These are phyloP conservation scores for Plutella xylostella DNA, from an alignment of 2,888 invertebrate species.

Conservation along the genomic window DNA sequence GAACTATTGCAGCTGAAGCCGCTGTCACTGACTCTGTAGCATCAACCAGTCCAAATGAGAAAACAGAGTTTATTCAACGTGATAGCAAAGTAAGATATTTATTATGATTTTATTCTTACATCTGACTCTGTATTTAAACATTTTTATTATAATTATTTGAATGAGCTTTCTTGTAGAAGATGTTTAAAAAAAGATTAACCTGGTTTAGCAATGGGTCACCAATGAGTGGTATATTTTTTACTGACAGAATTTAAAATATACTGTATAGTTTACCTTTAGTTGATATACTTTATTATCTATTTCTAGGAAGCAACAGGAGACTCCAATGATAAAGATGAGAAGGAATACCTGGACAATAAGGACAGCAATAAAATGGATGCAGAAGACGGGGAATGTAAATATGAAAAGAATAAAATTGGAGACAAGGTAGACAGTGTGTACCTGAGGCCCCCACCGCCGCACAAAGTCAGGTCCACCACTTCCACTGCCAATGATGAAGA, in stretches of 20 bases:
- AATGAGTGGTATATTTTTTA: too few relatives aligned
- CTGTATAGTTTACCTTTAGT: too few relatives aligned
- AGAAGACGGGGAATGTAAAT: constrained; percentile 30
- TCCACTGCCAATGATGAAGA: constrained; percentile 61
- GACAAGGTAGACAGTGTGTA: constrained; percentile 55
- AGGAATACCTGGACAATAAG: constrained; percentile 18
- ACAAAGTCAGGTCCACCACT: constrained; percentile 32
- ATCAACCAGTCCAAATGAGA: constrained; percentile 30
- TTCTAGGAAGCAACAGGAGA: constrained; percentile 46
- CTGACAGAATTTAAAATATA: too few relatives aligned
- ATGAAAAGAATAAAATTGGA: constrained; percentile 27
- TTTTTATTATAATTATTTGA: too few relatives aligned
- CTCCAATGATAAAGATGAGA: constrained; percentile 27
- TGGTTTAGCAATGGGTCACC: too few relatives aligned
- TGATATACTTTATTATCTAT: constrained; percentile 7
- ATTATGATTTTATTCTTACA: too few relatives aligned
- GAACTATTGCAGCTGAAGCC: too few relatives aligned
- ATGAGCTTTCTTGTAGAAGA: too few relatives aligned
- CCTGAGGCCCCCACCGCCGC: constrained; percentile 33
- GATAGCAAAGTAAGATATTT: constrained; percentile 37
- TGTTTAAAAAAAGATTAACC: too few relatives aligned
- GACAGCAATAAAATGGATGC: constrained; percentile 32
- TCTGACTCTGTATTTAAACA: too few relatives aligned
- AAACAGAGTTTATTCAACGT: constrained; percentile 32
- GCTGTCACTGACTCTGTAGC: constrained; percentile 25